Evolutionary conservation across 2,888 invertebrate genomes (phyloP).

Genomic region (Hemicrepidius hirtus): DNA sequence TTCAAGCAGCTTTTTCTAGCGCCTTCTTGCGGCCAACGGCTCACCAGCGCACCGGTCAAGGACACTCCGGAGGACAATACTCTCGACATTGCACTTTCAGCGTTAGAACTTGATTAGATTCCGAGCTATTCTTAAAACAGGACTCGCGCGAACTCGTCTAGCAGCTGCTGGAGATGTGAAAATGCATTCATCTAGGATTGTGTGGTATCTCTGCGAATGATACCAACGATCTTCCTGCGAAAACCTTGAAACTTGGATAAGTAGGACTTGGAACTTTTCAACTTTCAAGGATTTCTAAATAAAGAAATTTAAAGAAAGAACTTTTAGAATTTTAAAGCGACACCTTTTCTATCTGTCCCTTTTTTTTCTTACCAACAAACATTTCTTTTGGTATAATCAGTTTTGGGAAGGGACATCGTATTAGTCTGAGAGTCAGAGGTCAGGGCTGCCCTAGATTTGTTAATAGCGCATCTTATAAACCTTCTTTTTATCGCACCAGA

Average conservation of each 20-base stretch:
- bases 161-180: constrained; percentile 22
- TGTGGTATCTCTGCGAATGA: constrained; percentile 2
- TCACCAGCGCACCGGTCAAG: constrained; percentile 57
- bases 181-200: background rate
- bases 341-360: too few relatives aligned
- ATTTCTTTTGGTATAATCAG: too few relatives aligned
- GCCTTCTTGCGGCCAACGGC: constrained; percentile 57
- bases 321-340: too few relatives aligned
- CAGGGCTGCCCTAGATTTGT: too few relatives aligned
- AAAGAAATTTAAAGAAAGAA: too few relatives aligned
- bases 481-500: too few relatives aligned
- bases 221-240: background rate
- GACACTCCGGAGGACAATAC: constrained; percentile 59
- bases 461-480: too few relatives aligned
- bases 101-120: constrained; percentile 61
- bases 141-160: constrained; percentile 27
- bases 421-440: too few relatives aligned
- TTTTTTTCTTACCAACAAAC: too few relatives aligned
- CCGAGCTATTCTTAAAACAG: constrained; percentile 37
- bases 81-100: constrained; percentile 56
- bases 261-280: background rate
- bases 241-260: background rate
- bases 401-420: too few relatives aligned
- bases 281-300: background rate
- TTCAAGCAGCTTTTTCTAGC: constrained; percentile 60